Conservation (phyloP, 2,797 vertebrate genomes). For the Amblyopsis hoosieri region DNA sequence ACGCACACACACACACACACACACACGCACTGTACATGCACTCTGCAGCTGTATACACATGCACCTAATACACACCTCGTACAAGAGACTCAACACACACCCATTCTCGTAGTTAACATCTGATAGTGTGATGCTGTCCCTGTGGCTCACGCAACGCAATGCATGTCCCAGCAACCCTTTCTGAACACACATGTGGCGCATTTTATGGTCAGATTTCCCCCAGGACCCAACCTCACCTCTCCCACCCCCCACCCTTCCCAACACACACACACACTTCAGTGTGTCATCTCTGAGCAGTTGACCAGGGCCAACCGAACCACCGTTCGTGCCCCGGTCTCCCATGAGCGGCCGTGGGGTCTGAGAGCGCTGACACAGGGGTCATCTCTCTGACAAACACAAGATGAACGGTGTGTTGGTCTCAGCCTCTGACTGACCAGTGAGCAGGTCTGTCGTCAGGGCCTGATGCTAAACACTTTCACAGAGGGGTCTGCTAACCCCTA, state of each 20-base stretch:
- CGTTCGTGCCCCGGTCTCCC: conserved; percentile 44
- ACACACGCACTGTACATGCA: conserved; percentile 19
- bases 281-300: conserved; percentile 26
- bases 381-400: conserved; percentile 64
- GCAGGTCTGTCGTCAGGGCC: conserved; percentile 63
- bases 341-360: conserved; percentile 31
- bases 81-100: conserved; percentile 18
- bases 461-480: conserved; percentile 71
- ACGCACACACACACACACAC: conserved; percentile 6
- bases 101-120: conserved; percentile 12
- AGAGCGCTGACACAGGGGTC: conserved; percentile 57
- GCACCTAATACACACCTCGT: not conserved
- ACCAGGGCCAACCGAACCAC: conserved; percentile 20
- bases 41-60: too few relatives aligned
- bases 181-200: conserved; percentile 50
- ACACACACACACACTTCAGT: not conserved
- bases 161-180: conserved; percentile 47
- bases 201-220: conserved; percentile 41
- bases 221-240: too few relatives aligned
- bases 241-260: too few relatives aligned
- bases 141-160: conserved; percentile 23
- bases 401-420: conserved; percentile 65
- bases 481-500: conserved; percentile 65
- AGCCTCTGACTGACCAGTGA: conserved; percentile 66
- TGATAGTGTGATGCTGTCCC: conserved; percentile 4